Evolutionary conservation across 2,888 invertebrate species (phyloP).

Genomic region (Timema cristinae): DNA sequence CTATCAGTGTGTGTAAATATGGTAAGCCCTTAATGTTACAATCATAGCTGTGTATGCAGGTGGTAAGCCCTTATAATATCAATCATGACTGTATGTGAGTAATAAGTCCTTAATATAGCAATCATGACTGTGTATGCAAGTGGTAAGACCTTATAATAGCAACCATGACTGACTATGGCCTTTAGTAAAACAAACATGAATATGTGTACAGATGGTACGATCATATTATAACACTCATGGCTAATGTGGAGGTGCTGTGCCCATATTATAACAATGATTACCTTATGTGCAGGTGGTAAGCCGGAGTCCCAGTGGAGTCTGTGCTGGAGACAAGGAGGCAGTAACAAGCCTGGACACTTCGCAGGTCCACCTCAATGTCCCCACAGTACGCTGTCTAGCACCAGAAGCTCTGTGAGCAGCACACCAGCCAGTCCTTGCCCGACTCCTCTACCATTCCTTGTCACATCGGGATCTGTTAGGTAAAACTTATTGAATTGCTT

Average conservation of each 20-base stretch:
- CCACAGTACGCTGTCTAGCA: conserved; percentile 65
- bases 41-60: no score
- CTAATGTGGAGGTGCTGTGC: neutral
- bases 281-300: conserved; percentile 18
- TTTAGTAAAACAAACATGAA: no score
- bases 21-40: no score
- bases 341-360: neutral
- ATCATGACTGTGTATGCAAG: no score
- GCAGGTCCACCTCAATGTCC: conserved; percentile 61
- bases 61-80: no score
- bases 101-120: no score
- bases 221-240: no score
- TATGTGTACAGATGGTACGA: no score
- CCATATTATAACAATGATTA: neutral
- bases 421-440: conserved; percentile 66
- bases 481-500: conserved; percentile 39
- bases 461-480: conserved; percentile 68
- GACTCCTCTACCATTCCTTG: conserved; percentile 70
- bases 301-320: conserved; percentile 25
- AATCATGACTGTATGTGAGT: no score
- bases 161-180: no score
- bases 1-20: no score
- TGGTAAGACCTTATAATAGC: no score
- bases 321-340: conserved; percentile 23
- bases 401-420: conserved; percentile 60